A percentile compares a stretch with the other conserved stretches of the same genome.
These are phyloP conservation scores for Colius striatus DNA, from an alignment of 2,113 vertebrate species.

Conservation along the genomic window DNA sequence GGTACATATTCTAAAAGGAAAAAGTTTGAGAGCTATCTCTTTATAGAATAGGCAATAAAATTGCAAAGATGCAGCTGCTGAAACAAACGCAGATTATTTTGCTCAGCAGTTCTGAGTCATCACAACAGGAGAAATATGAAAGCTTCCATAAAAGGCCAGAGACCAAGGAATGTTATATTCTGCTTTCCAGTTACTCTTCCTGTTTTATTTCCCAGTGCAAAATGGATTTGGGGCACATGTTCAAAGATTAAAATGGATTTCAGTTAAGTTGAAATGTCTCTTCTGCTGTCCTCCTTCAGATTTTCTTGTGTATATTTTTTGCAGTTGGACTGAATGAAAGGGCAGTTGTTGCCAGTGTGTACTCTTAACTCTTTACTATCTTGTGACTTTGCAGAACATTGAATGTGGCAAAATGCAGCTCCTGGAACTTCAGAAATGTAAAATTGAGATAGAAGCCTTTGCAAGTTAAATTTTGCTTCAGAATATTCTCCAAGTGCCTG, in stretches of 20 bases:
- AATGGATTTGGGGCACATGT: background rate
- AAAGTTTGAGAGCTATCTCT: background rate
- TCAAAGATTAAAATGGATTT: background rate
- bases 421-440: background rate
- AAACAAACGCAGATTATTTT: slow-evolving; percentile 10
- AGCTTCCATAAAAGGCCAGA: slow-evolving; percentile 19
- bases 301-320: background rate
- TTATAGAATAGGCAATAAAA: background rate
- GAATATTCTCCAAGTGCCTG: background rate
- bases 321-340: background rate
- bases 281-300: background rate
- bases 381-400: background rate
- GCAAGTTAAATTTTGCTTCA: background rate
- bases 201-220: slow-evolving; percentile 6
- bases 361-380: background rate
- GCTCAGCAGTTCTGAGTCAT: slow-evolving; percentile 37
- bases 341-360: background rate
- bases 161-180: background rate
- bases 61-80: slow-evolving; percentile 1
- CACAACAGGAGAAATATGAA: slow-evolving; percentile 6
- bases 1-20: background rate
- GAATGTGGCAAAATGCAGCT: background rate
- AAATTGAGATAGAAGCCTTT: background rate
- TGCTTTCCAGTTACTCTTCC: slow-evolving; percentile 2
- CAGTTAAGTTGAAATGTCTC: background rate